These are phyloP conservation scores for human DNA, from an alignment of 2,113 vertebrate genomes.

Conservation along the genomic window GRCh38 chr9:103952501-103953000, in stretches of 20 bases:
- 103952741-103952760: not conserved
- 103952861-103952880: not conserved
- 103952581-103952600: not conserved
- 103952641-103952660: not conserved
- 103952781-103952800: not conserved
- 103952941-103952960: not conserved
- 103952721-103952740: not conserved
- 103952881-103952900: not conserved
- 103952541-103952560: not conserved
- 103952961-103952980: not conserved
- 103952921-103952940: not conserved
- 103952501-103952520: not conserved
- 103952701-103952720: not conserved
- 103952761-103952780: not conserved
- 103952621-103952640: not conserved
- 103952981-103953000: not conserved
- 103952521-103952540: not conserved
- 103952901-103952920: not conserved
- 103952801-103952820: not conserved
- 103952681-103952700: not conserved
- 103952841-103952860: not conserved
- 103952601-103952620: not conserved
- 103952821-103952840: not conserved
- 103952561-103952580: not conserved
- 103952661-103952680: not conserved